These are phyloP conservation scores for Actinostola sp. DNA, from an alignment of 92 coral and sea anemone genomes.

Conservation along the genomic window DNA sequence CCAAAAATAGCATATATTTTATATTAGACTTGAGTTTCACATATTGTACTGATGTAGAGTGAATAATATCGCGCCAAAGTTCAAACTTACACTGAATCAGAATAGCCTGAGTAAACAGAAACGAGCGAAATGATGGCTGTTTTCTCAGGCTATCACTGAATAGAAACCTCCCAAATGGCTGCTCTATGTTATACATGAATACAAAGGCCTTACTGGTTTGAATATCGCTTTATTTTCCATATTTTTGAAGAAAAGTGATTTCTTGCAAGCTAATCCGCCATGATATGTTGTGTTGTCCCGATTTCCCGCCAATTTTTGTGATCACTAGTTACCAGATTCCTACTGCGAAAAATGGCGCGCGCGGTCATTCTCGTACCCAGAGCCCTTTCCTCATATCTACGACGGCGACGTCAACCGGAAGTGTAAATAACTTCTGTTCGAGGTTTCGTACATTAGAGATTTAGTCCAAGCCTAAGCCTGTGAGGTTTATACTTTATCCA, in stretches of 20 bases:
- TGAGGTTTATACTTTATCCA: too few species aligned
- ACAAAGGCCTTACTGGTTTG: conserved; percentile 20
- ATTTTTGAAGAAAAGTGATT: neutral
- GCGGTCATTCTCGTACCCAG: neutral
- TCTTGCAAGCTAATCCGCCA: neutral
- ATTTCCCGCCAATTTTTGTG: conserved; percentile 22
- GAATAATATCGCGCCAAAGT: too few species aligned
- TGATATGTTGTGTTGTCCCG: neutral
- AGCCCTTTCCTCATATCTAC: neutral
- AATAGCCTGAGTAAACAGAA: neutral
- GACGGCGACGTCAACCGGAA: too few species aligned
- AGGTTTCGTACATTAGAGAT: too few species aligned
- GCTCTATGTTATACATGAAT: too few species aligned
- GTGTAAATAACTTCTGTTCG: too few species aligned
- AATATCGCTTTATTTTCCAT: conserved; percentile 29
- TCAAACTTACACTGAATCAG: too few species aligned
- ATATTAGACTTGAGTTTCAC: neutral
- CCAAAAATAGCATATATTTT: neutral
- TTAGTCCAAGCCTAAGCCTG: too few species aligned
- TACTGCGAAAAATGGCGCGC: neutral
- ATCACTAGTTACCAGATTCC: conserved; percentile 9
- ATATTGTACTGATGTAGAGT: too few species aligned
- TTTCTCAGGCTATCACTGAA: neutral
- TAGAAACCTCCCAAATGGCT: too few species aligned
- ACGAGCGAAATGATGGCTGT: neutral